A percentile compares a stretch with the other conserved stretches of the same genome.
Conservation (phyloP, 2,797 vertebrate species). For the Taenioides sp. region DNA sequence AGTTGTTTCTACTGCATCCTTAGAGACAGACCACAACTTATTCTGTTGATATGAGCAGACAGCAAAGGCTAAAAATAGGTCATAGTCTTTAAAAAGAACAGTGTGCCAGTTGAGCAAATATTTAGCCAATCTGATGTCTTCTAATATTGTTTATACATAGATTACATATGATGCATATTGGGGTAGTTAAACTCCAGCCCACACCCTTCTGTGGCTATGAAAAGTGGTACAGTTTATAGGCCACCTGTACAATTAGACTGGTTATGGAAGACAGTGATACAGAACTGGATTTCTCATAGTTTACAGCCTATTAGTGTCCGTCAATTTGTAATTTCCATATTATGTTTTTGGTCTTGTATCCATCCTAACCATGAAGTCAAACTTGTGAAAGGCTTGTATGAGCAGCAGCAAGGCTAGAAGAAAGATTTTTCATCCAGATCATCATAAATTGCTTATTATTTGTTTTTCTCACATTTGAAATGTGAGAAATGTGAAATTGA, state of each 20-base stretch:
- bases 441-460: neutral
- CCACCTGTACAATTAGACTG: neutral
- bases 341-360: neutral
- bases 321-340: neutral
- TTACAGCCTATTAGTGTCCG: neutral
- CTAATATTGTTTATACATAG: neutral
- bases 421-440: neutral
- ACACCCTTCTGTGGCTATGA: slow-evolving; percentile 13
- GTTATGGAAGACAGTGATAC: neutral
- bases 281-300: neutral
- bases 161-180: slow-evolving; percentile 16
- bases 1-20: slow-evolving; percentile 54
- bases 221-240: neutral
- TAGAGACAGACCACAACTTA: slow-evolving; percentile 48
- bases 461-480: neutral
- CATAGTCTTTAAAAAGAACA: neutral
- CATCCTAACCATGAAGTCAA: neutral
- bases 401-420: neutral
- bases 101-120: neutral
- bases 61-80: slow-evolving; percentile 35
- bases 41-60: slow-evolving; percentile 15
- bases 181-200: slow-evolving; percentile 22
- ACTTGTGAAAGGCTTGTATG: neutral
- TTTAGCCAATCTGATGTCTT: neutral
- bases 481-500: too few species aligned